Base-by-base conservation (phyloP, 2,888 invertebrate species). In the Neoscelio sp. region DNA sequence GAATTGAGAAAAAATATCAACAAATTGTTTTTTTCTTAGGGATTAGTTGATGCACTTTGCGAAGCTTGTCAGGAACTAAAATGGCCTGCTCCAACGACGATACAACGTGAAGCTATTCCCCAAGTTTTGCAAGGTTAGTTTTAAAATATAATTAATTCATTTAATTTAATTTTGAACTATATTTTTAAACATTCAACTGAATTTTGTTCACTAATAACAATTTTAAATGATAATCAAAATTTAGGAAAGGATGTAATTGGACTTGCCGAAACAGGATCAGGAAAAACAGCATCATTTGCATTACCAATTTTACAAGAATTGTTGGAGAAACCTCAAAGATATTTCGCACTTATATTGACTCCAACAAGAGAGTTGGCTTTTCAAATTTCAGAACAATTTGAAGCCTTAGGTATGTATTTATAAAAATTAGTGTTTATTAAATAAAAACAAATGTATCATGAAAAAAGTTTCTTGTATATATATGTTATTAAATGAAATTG, bases 361-460 rank as follows among this genome's bases (percentile, higher is more conserved):
- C 99, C 99, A 0, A 99, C 99, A 0, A 93, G 99, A 91, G 99
- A 99, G 91, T 92, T 99, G 85, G 99, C 99, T 1, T 98, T 98
- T 90, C 99, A 99, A 91, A 99, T 99, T 87, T 96, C 97, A 0
- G 99, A 99, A 91, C 99, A 99, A 89, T 98, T 99, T 92, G 97
- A 98, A 90, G 99, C 99, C 1, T 92, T 99, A 76, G 99, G 96
- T 95, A 91, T 92, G 91, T 33, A 17, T n/a, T n/a, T n/a, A n/a
- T n/a, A n/a, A n/a, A n/a, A n/a, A n/a, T n/a, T n/a, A n/a, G n/a
- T n/a, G n/a, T n/a, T n/a, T n/a, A n/a, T n/a, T n/a, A n/a, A n/a
- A n/a, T n/a, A n/a, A n/a, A n/a, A n/a, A n/a, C n/a, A n/a, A n/a
- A n/a, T n/a, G n/a, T n/a, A n/a, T n/a, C n/a, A n/a, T n/a, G n/a